These are phyloP conservation scores for Tenrec ecaudatus DNA, from an alignment of 2,113 vertebrate species.

Conservation along the genomic window DNA sequence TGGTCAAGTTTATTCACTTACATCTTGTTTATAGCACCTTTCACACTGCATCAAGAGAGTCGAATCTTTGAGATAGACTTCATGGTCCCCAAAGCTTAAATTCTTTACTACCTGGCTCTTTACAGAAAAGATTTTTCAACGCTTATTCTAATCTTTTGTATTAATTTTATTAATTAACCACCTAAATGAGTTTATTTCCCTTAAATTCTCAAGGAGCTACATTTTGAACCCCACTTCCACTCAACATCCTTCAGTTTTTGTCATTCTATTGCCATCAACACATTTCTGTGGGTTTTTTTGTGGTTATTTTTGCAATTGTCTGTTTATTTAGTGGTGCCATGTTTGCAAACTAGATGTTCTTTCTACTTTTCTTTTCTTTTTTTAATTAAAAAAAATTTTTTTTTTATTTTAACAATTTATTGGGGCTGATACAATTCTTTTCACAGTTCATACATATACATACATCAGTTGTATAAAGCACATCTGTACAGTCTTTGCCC, in stretches of 20 bases:
- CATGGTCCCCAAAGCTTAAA: not conserved
- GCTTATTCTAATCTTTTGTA: not conserved
- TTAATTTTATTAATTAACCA: constrained; percentile 40
- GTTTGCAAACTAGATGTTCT: constrained; percentile 90
- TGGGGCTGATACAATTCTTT: too few relatives aligned
- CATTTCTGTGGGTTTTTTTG: not conserved
- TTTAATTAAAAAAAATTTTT: too few relatives aligned
- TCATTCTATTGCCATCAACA: not conserved
- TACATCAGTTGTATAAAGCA: too few relatives aligned
- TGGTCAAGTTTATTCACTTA: accelerated
- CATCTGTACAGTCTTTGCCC: too few relatives aligned
- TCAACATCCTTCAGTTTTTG: not conserved
- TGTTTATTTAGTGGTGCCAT: constrained; percentile 94
- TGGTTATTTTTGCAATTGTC: constrained; percentile 89
- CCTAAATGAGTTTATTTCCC: not conserved
- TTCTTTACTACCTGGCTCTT: too few relatives aligned
- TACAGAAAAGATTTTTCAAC: not conserved
- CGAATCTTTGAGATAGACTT: not conserved
- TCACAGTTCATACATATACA: too few relatives aligned
- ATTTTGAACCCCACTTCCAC: not conserved
- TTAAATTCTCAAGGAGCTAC: not conserved
- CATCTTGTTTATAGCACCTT: not conserved
- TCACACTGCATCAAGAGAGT: accelerated
- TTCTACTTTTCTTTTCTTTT: constrained; percentile 84
- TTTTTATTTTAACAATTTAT: too few relatives aligned